phyloP scores from a whole-genome alignment of 2,888 invertebrate species.

The Drosophila picticornis region DNA sequence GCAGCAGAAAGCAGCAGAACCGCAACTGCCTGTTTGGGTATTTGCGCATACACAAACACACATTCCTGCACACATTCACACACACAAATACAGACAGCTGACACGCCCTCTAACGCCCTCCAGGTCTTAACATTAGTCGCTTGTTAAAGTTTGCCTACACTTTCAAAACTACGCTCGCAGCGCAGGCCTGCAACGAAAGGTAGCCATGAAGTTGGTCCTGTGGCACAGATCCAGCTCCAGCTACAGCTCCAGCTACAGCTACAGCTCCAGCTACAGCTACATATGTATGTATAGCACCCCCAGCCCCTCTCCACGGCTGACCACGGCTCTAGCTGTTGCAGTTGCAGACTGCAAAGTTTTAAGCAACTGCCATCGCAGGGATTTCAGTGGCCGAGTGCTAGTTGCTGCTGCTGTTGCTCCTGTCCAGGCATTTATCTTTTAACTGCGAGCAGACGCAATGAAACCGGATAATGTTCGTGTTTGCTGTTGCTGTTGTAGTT shows the following conservation, averaged over 20 bases:
- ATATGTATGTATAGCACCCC: neutral
- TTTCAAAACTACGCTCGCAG: conserved; percentile 20
- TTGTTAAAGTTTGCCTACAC: conserved; percentile 56
- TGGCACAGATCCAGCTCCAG: neutral
- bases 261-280: neutral
- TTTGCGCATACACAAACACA: conserved; percentile 25
- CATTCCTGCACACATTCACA: conserved; percentile 25
- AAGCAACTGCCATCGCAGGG: conserved; percentile 46
- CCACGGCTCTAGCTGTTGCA: neutral
- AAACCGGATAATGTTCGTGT: conserved; percentile 40
- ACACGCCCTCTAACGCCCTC: conserved; percentile 7
- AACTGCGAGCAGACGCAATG: conserved; percentile 50
- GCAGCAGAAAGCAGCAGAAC: conserved; percentile 1
- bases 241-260: neutral
- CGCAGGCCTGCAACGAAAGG: neutral
- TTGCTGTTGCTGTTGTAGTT: neutral
- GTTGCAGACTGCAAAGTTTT: conserved; percentile 40
- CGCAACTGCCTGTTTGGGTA: conserved; percentile 24
- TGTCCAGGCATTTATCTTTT: conserved; percentile 58
- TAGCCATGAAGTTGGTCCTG: conserved; percentile 34
- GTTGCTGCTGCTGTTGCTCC: conserved; percentile 15
- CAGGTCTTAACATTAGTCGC: conserved; percentile 45
- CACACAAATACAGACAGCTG: conserved; percentile 21
- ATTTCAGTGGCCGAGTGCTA: conserved; percentile 28
- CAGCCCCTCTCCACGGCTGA: neutral